A percentile compares a stretch with the other conserved stretches of the same genome.
phyloP scores from a whole-genome alignment of 35 echinoderm and acorn worm genomes.

The Lytechinus pictus region DNA sequence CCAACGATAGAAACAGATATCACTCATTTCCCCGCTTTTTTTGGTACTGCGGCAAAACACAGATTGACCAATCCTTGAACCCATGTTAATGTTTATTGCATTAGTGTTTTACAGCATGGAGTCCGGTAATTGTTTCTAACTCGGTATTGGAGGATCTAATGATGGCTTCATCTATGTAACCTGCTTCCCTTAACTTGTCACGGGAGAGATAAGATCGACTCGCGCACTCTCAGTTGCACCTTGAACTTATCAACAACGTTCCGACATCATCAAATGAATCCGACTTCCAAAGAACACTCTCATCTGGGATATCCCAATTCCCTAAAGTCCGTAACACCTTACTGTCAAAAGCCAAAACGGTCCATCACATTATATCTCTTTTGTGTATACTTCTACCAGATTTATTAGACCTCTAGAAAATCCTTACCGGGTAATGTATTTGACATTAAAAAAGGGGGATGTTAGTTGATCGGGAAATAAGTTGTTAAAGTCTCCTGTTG shows the following conservation, averaged over 20 bases:
- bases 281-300: neutral
- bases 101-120: neutral
- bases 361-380: too few relatives aligned
- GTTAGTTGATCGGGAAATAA: too few relatives aligned
- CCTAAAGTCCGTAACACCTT: neutral
- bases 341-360: neutral
- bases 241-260: neutral
- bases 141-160: neutral
- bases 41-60: neutral
- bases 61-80: neutral
- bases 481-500: too few relatives aligned
- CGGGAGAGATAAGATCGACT: neutral
- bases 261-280: neutral
- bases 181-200: slow-evolving; percentile 17
- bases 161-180: neutral
- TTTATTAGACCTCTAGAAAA: too few relatives aligned
- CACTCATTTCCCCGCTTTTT: neutral
- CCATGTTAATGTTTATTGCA: slow-evolving; percentile 4
- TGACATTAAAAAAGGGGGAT: too few relatives aligned
- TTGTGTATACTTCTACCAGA: too few relatives aligned
- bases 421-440: too few relatives aligned
- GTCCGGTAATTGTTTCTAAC: neutral
- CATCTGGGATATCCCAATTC: neutral
- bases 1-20: neutral
- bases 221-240: neutral